Percentiles rank a stretch among this genome's conserved stretches.
Conservation (phyloP, 1,140 invertebrate genomes). For the Drosophila elegans region DNA sequence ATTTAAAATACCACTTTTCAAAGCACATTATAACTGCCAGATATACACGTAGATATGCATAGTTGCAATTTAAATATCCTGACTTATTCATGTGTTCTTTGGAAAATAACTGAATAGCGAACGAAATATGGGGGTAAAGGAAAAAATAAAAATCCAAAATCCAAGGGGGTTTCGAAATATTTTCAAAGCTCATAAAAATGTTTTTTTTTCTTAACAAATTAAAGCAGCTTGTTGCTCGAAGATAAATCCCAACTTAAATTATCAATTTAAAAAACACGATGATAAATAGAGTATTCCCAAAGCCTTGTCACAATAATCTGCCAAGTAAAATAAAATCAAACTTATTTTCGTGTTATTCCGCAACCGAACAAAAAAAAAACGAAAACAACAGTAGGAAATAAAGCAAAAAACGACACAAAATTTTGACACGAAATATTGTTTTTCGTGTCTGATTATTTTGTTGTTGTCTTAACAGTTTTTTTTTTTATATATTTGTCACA, state of each 20-base stretch:
- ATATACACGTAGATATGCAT: background rate
- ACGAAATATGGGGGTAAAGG: background rate
- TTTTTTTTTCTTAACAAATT: too few relatives aligned
- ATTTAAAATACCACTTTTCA: background rate
- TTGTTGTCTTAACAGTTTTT: conserved; percentile 6
- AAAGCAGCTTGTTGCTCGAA: too few relatives aligned
- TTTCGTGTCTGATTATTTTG: conserved; percentile 31
- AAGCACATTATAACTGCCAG: background rate
- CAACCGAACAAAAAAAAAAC: conserved; percentile 39
- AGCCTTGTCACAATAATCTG: background rate
- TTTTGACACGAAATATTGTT: conserved; percentile 45
- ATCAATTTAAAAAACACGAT: background rate
- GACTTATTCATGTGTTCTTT: background rate
- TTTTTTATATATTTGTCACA: conserved; percentile 4
- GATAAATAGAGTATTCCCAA: background rate
- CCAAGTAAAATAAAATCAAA: conserved; percentile 20
- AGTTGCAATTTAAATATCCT: background rate
- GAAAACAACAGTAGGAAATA: conserved; percentile 24
- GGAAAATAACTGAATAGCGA: background rate
- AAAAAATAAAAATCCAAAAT: background rate
- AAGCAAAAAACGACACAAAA: conserved; percentile 28
- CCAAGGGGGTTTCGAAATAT: too few relatives aligned
- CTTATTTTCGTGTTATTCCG: conserved; percentile 42
- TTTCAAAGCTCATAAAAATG: too few relatives aligned
- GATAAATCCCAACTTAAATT: too few relatives aligned